Evolutionary conservation across 2,113 vertebrate genomes (phyloP), one percentile per base, ranked within the genome.

Genomic region (Actinemys pallida): DNA sequence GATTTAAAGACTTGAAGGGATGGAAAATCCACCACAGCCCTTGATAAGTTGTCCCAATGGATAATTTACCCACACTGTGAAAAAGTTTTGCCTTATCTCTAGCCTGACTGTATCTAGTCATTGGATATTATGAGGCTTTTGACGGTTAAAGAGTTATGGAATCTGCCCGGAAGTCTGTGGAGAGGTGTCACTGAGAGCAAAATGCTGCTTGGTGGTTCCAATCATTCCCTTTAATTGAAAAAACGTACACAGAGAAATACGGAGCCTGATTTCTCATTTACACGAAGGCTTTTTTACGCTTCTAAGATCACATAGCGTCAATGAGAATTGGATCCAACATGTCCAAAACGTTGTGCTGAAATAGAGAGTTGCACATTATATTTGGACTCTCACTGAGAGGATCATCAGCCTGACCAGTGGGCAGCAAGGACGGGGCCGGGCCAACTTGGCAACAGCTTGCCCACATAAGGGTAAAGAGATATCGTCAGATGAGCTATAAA

Each of bases 191-290:
- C 62, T 17, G 59, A 59, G 79, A n/a, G 12, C 86, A 76, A 83
- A 1, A 17, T 76, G 42, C 27, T 0, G 0, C 13, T 87, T 1
- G 0, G 75, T 25, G 9, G 42, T 59, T 90, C 75, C 76, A 20
- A 4, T 47, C 45, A 49, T 65, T 45, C 78, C n/a, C 10, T 53
- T 81, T 31, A 49, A 39, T 2, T 0, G 2, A 84, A 82, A 53
- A 92, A 52, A 92, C 52, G 2, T 24, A 22, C 42, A 75, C 5
- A 76, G 19, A 80, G 5, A 5, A 90, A 57, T 29, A 49, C 45
- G 6, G 35, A 57, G 78, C 84, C 83, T 2, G 62, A 29, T 2
- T 59, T 27, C 31, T 82, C 84, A 5, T 62, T 93, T 85, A 31
- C 19, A 65, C 3, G 9, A 20, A 88, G 78, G 54, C 2, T 1